Percentiles rank a stretch among this genome's conserved stretches.
Conservation (phyloP, 2,888 invertebrate genomes). For the Chalcosyrphus nemorum region DNA sequence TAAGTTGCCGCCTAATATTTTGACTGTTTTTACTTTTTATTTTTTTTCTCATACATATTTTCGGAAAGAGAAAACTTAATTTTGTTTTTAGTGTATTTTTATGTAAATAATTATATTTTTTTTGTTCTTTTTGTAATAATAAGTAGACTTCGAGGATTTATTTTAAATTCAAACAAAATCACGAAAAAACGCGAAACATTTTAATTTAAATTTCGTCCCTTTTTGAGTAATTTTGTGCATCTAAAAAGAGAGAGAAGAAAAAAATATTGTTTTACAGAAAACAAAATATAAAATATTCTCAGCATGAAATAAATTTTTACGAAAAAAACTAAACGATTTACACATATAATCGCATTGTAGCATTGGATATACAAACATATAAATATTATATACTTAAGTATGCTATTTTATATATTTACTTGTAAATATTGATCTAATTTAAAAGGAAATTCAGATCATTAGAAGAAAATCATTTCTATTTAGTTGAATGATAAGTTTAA, state of each 20-base stretch:
- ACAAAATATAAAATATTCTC: neutral
- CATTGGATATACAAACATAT: slow-evolving; percentile 24
- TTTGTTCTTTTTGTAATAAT: slow-evolving; percentile 2
- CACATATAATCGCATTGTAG: slow-evolving; percentile 21
- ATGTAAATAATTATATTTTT: slow-evolving; percentile 62
- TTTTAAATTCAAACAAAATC: slow-evolving; percentile 2
- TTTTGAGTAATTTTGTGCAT: slow-evolving; percentile 38
- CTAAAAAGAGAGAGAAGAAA: neutral
- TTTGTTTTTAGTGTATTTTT: slow-evolving; percentile 40
- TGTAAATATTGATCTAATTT: slow-evolving; percentile 61
- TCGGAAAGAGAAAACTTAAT: neutral
- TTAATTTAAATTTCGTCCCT: slow-evolving; percentile 51
- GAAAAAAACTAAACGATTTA: slow-evolving; percentile 52
- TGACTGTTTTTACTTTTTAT: slow-evolving; percentile 11
- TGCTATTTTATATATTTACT: slow-evolving; percentile 44
- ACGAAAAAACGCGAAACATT: slow-evolving; percentile 14
- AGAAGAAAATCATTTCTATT: slow-evolving; percentile 59
- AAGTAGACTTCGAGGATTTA: neutral
- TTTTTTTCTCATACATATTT: slow-evolving; percentile 3
- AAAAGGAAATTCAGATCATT: slow-evolving; percentile 29
- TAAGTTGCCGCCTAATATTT: slow-evolving; percentile 47
- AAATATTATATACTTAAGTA: slow-evolving; percentile 30
- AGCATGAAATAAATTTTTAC: slow-evolving; percentile 48
- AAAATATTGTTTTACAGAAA: neutral
- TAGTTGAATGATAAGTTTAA: slow-evolving; percentile 53